Base-by-base conservation (phyloP, 2,797 vertebrate species). In the Anas georgica region DNA sequence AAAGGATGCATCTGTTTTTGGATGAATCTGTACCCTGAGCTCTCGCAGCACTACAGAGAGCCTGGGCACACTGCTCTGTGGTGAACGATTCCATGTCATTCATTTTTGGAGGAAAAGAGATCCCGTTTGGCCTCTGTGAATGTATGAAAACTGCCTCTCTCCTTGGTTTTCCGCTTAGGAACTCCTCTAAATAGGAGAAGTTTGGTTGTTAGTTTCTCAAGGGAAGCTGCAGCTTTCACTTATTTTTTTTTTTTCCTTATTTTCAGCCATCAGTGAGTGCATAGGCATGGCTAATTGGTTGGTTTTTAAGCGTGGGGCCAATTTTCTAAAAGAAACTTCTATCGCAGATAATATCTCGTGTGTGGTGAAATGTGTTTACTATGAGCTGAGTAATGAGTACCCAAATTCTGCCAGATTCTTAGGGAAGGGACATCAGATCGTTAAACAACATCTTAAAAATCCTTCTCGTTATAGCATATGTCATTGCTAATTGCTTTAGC, bases 281-380 rank as follows among this genome's bases (percentile, higher is more conserved):
- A 16, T 37, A 93, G 63, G 16, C 18, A 1, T n/a, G 67, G 72
- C 68, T 85, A 69, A 81, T 62, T 81, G 70, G 55, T 73, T 86
- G 62, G 7, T 83, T 86, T 84, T 88, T 6, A 91, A 91, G 76
- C 66, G 6, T 4, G 22, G n/a, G 31, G 43, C 60, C 13, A 54
- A 6, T 70, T 95, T 92, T 86, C 83, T 90, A 72, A 60, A 93
- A 77, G 94, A 58, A 75, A 41, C 45, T 66, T 75, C 55, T 76
- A 25, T 21, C n/a, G 16, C 25, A 90, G 91, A 86, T 92, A 91
- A 88, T 62, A 88, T 95, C 93, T 94, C 59, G 54, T 69, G 60
- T 94, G 84, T 70, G 80, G 59, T 75, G 74, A 66, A 75, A 66
- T 63, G 31, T 72, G 80, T 91, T 93, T 86, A 46, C 68, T 91